phyloP scores from a whole-genome alignment of 2,888 invertebrate genomes.

The Lasiommata megera region DNA sequence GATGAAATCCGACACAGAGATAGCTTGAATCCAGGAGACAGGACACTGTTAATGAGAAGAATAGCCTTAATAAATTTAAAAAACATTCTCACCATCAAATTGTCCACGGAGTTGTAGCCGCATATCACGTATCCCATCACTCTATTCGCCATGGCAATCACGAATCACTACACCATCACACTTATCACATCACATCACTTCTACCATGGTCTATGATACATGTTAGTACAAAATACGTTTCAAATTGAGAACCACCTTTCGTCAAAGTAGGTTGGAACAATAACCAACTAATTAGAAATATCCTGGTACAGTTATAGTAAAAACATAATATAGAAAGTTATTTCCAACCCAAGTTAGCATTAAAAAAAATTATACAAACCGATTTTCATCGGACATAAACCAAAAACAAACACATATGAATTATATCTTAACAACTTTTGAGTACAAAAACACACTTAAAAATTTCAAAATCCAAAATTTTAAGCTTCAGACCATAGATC shows the following conservation, averaged over 20 bases:
- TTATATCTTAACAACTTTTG: too few species aligned
- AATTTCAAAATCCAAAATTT: not conserved
- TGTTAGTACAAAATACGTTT: not conserved
- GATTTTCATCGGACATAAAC: too few species aligned
- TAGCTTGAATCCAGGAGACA: too few species aligned
- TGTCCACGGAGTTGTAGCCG: conserved; percentile 82
- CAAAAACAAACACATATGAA: too few species aligned
- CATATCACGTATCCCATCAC: conserved; percentile 82
- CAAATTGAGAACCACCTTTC: not conserved
- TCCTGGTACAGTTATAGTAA: not conserved
- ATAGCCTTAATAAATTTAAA: too few species aligned
- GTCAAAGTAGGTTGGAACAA: not conserved
- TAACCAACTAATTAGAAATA: not conserved
- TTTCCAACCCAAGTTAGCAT: too few species aligned
- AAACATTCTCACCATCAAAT: conserved; percentile 72
- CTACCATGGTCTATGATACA: not conserved
- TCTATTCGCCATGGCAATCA: conserved; percentile 63
- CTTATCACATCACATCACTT: conserved; percentile 16
- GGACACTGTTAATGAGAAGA: too few species aligned
- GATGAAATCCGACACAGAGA: too few species aligned
- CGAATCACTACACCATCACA: conserved; percentile 17
- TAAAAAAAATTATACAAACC: too few species aligned
- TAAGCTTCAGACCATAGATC: too few species aligned
- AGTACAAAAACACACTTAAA: not conserved
- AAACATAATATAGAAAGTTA: too few species aligned